Percentiles rank a stretch among this genome's conserved stretches.
Evolutionary conservation across 1,140 invertebrate genomes (phyloP).

Genomic region (Cryptotermes secundus): DNA sequence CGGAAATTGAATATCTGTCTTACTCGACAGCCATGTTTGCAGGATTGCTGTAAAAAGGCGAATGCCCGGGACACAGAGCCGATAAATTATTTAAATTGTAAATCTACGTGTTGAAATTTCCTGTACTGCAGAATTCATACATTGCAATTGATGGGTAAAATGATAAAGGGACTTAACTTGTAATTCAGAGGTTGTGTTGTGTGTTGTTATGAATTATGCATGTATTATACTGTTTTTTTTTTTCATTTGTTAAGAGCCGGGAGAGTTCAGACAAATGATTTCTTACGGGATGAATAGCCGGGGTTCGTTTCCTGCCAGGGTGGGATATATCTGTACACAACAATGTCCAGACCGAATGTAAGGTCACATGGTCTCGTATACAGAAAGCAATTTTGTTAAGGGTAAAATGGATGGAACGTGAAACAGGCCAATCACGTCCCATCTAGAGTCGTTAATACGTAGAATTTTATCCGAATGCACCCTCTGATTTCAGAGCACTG

Average conservation of each 20-base stretch:
- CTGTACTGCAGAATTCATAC: neutral
- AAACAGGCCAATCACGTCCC: too few relatives aligned
- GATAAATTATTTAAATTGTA: neutral
- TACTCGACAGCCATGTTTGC: neutral
- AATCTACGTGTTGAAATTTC: slow-evolving; percentile 9
- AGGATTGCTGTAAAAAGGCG: neutral
- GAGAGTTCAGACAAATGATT: too few relatives aligned
- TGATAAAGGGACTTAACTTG: neutral
- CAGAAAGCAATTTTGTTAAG: too few relatives aligned
- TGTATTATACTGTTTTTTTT: neutral
- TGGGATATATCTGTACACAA: too few relatives aligned
- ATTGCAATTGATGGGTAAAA: neutral
- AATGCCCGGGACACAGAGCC: neutral
- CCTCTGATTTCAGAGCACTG: too few relatives aligned
- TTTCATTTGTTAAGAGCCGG: neutral
- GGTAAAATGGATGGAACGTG: too few relatives aligned
- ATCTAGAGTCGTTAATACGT: too few relatives aligned
- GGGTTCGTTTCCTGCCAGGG: too few relatives aligned
- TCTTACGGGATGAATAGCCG: too few relatives aligned
- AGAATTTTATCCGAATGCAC: too few relatives aligned
- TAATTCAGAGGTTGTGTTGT: neutral
- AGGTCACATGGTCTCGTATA: too few relatives aligned
- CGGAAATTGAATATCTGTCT: slow-evolving; percentile 16
- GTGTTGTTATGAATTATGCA: neutral
- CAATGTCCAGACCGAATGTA: too few relatives aligned